These are phyloP conservation scores for Busseola fusca DNA, from an alignment of 2,888 invertebrate genomes.

Conservation along the genomic window DNA sequence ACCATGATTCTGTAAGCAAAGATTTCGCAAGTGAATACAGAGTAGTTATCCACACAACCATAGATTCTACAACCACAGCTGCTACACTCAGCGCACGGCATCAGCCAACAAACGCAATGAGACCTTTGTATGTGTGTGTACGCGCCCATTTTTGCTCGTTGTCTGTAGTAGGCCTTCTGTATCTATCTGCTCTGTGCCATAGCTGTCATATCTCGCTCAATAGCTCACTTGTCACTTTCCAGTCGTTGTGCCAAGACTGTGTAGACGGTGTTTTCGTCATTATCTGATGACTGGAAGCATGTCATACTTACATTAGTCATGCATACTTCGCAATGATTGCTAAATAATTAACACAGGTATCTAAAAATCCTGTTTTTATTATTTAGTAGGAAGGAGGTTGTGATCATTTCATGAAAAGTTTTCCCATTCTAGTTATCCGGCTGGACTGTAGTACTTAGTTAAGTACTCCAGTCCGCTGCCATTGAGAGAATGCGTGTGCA, in stretches of 20 bases:
- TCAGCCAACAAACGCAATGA: no score
- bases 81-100: no score
- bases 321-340: not conserved
- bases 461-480: no score
- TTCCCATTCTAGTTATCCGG: not conserved
- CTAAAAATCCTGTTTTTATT: not conserved
- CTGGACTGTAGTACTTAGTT: no score
- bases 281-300: slow-evolving; percentile 9
- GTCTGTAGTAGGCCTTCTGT: not conserved
- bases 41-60: no score
- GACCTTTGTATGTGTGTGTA: not conserved
- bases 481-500: no score
- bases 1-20: no score
- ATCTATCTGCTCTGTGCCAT: not conserved
- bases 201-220: slow-evolving; percentile 58
- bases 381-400: not conserved
- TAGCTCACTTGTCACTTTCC: slow-evolving; percentile 66
- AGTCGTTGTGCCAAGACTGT: slow-evolving; percentile 44
- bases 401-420: not conserved
- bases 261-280: slow-evolving; percentile 27
- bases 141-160: not conserved
- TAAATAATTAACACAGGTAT: not conserved
- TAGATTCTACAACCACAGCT: no score
- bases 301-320: not conserved
- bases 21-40: no score